Conservation (phyloP, 2,797 vertebrate species). For the Vireo griseus region DNA sequence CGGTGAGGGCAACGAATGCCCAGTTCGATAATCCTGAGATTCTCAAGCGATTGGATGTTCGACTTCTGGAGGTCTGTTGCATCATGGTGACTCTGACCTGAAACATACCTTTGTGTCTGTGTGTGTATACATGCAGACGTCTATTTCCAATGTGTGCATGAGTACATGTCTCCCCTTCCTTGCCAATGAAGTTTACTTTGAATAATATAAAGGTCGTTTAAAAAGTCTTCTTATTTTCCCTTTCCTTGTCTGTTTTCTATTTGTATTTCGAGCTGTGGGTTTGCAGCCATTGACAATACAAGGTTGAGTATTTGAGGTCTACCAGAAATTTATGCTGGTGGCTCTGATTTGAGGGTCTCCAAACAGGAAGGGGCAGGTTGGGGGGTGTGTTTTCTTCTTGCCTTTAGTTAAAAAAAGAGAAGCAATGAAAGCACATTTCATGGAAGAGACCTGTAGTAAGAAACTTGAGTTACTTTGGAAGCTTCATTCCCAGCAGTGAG, state of each 20-base stretch:
- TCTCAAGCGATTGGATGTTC: constrained; percentile 91
- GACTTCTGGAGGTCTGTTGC: constrained; percentile 87
- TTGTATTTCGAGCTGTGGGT: background rate
- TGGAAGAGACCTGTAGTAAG: background rate
- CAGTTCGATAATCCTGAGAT: constrained; percentile 97
- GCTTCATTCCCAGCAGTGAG: background rate
- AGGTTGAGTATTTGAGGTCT: background rate
- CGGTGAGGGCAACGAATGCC: constrained; percentile 94
- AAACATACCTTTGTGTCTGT: background rate
- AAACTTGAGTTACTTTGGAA: background rate
- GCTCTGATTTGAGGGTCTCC: background rate
- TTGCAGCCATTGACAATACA: background rate
- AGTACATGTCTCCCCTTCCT: fast-evolving
- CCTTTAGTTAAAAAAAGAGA: background rate
- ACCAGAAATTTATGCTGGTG: background rate
- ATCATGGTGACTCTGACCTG: background rate
- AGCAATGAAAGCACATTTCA: background rate
- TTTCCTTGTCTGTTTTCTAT: background rate
- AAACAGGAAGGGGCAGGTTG: background rate
- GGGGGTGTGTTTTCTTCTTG: background rate
- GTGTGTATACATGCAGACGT: background rate
- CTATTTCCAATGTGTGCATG: fast-evolving
- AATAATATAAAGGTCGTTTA: background rate
- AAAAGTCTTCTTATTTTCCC: background rate
- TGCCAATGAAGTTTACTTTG: background rate